Conservation (phyloP, 2,888 invertebrate genomes). For the Geophilus truncorum region DNA sequence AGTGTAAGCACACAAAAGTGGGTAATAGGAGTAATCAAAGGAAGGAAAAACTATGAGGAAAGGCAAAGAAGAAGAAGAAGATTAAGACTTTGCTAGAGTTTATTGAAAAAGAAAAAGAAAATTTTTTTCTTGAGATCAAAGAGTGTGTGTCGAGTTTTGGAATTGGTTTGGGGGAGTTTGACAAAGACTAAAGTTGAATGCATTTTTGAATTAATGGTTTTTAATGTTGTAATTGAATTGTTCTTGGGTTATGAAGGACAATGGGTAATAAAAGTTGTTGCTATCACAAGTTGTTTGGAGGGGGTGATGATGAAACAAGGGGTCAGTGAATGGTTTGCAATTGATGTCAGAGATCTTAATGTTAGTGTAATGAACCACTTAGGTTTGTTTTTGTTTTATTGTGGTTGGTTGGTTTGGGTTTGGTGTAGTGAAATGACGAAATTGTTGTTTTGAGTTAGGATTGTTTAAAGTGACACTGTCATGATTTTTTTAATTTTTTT, state of each 20-base stretch:
- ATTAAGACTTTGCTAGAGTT: not conserved
- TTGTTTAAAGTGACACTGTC: too few relatives aligned
- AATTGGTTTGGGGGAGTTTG: not conserved
- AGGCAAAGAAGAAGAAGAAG: not conserved
- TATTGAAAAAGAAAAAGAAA: not conserved
- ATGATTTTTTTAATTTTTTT: too few relatives aligned
- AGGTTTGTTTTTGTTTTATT: not conserved
- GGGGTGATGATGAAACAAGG: not conserved
- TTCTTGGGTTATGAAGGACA: not conserved
- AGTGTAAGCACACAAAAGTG: constrained; percentile 4
- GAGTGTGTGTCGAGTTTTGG: not conserved
- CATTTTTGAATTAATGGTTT: not conserved
- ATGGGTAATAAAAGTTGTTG: constrained; percentile 1
- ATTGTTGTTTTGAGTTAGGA: not conserved
- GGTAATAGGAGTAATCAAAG: constrained; percentile 1
- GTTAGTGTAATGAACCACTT: not conserved
- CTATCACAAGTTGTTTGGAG: not conserved
- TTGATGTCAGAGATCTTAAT: not conserved
- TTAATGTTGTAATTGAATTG: not conserved
- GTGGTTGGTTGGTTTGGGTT: not conserved
- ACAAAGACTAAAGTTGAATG: not conserved
- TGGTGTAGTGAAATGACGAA: not conserved
- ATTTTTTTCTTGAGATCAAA: not conserved
- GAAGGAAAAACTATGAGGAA: not conserved
- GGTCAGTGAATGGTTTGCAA: not conserved